Base-by-base conservation (phyloP, 2,113 vertebrate genomes). In the Nansenia antarctica region DNA sequence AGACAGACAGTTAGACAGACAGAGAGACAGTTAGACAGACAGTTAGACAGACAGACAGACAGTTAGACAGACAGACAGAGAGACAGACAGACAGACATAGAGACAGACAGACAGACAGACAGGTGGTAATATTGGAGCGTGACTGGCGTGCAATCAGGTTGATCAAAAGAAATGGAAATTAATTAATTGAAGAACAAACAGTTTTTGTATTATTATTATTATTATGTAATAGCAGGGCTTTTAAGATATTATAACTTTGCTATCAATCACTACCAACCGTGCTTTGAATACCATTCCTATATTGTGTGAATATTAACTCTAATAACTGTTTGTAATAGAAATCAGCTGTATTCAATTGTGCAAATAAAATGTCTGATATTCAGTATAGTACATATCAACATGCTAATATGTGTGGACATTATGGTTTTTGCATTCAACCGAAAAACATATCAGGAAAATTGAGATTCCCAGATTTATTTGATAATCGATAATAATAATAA, bases 261-360 rank as follows among this genome's bases (percentile, higher is more conserved):
- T 80, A 62, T 75, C 1, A 52, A 66, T 63, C 58, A 72, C 78
- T 67, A 66, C 70, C 79, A 82, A 62, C 67, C 73, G 67, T 82
- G 77, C 77, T 85, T 82, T 67, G 52, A 78, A 58, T 62, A 52
- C 61, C 73, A 71, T 72, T 73, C 67, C 72, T 71, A 54, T 82
- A 67, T 53, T 72, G 52, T 76, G 49, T 70, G 74, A 75, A 54
- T 70, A 37, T 26, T 55, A 14, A 55, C 3, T 63, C 53, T 70
- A 27, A 78, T 67, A 66, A 59, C 9, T 34, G 27, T 75, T 78
- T 69, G 12, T 76, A 66, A 63, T 71, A 72, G 63, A 69, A 73
- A 69, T 70, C 57, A 68, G 55, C 63, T 73, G 42, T 72, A 62
- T 62, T 70, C 42, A 47, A 77, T 65, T 65, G 73, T 78, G 68